A percentile compares a stretch with the other conserved stretches of the same genome.
Evolutionary conservation across 2,888 invertebrate genomes (phyloP).

Genomic region (Axea sp.): DNA sequence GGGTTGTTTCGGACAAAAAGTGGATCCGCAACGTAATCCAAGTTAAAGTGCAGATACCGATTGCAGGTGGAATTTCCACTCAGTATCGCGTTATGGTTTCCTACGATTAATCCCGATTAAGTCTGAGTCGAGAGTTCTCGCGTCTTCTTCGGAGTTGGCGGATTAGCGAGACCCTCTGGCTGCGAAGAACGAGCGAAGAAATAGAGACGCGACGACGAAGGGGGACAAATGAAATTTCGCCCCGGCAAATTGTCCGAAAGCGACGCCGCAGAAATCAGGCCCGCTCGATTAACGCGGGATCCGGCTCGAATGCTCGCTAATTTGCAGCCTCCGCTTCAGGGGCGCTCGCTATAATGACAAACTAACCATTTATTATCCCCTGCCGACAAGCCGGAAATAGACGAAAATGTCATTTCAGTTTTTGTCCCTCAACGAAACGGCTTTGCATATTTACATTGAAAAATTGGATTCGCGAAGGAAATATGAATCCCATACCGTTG

Average conservation of each 20-base stretch:
- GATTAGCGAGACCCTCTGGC: conserved; percentile 64
- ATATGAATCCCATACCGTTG: not conserved
- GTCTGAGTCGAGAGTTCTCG: conserved; percentile 46
- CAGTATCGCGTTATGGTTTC: conserved; percentile 25
- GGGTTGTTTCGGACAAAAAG: conserved; percentile 16
- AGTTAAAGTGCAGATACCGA: conserved; percentile 27
- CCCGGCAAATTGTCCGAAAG: conserved; percentile 73
- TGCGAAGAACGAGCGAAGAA: conserved; percentile 34
- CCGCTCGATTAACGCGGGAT: conserved; percentile 68
- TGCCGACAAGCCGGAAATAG: conserved; percentile 28
- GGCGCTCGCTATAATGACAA: conserved; percentile 26
- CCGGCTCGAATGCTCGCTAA: conserved; percentile 63
- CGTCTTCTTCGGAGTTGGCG: conserved; percentile 61
- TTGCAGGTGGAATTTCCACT: conserved; percentile 39
- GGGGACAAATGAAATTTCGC: conserved; percentile 73
- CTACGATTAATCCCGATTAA: conserved; percentile 60
- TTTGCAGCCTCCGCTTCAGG: conserved; percentile 38
- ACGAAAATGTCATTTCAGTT: conserved; percentile 22
- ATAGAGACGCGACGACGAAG: not conserved
- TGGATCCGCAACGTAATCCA: conserved; percentile 19
- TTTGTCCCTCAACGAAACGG: conserved; percentile 1
- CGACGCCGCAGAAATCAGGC: conserved; percentile 69
- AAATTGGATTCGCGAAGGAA: conserved; percentile 29
- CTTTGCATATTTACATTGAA: conserved; percentile 39
- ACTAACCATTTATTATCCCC: conserved; percentile 31